Base-by-base conservation (phyloP, 2,888 invertebrate species). In the Acleris literana region DNA sequence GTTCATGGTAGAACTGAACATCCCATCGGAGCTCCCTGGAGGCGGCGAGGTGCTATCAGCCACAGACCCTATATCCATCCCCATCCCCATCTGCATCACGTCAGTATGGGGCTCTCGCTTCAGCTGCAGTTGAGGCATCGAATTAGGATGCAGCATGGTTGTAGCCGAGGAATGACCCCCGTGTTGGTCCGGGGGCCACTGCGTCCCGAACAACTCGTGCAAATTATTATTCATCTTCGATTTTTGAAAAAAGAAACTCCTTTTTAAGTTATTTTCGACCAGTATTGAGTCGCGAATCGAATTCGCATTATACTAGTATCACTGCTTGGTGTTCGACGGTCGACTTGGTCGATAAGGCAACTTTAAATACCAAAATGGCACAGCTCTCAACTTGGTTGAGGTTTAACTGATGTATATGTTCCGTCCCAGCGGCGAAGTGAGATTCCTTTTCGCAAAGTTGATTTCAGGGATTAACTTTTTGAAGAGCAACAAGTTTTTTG, bases 21-120 rank as follows among this genome's bases (percentile, higher is more conserved):
- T 87, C n/a, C 88, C 87, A 52, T 91, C 91, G 68, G 86, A 86
- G 73, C 82, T 84, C 16, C 90, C 88, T 0, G 94, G 93, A 0
- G 94, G 94, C 0, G 94, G 94, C 0, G 94, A 94, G 11, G 94
- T 94, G 71, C 94, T 94, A 76, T 94, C 94, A 3, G 93, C 94
- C 22, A 94, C 92, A 0, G 91, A 88, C 6, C 86, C 90, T 3
- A 81, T 79, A 22, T 79, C 78, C 85, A 90, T 87, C 20, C 87
- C 88, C 88, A 92, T 89, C 68, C 85, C 88, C 65, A 82, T 83
- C 59, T 86, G 86, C 87, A 90, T 87, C 52, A 82, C 87, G 3
- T 86, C 87, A 5, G 81, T 78, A 57, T 87, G 88, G 13, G 91
- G 92, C 69, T 92, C 92, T 25, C 85, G 73, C 71, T 92, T 93